Conservation (phyloP, 1,140 invertebrate species). For the Galleria mellonella region DNA sequence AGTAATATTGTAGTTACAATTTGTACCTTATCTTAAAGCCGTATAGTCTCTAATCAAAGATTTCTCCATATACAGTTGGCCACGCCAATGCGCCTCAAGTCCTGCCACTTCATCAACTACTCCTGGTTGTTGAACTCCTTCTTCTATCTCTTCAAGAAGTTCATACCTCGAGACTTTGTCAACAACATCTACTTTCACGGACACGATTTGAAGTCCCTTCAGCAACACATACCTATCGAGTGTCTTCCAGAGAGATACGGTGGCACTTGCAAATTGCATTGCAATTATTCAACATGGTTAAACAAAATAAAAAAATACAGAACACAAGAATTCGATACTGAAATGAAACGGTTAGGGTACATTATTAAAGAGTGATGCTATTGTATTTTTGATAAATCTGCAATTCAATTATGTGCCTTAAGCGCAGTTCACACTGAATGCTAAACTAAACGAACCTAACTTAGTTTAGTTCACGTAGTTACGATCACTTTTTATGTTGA, state of each 20-base stretch:
- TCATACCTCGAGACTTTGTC: slow-evolving; percentile 79
- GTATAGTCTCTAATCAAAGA: background rate
- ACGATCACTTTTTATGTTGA: too few relatives aligned
- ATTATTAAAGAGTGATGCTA: slow-evolving; percentile 42
- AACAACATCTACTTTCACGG: slow-evolving; percentile 83
- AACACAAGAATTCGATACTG: slow-evolving; percentile 46
- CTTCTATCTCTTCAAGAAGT: slow-evolving; percentile 85
- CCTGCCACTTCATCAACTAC: slow-evolving; percentile 86
- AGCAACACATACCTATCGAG: slow-evolving; percentile 77
- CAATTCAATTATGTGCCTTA: too few relatives aligned
- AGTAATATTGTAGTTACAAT: too few relatives aligned
- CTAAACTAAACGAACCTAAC: too few relatives aligned
- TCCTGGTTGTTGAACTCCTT: slow-evolving; percentile 85
- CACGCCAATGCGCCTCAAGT: slow-evolving; percentile 80
- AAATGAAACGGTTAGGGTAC: slow-evolving; percentile 56
- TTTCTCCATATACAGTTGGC: slow-evolving; percentile 73
- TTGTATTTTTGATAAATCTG: too few relatives aligned
- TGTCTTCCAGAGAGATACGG: slow-evolving; percentile 81
- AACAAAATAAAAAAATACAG: slow-evolving; percentile 57
- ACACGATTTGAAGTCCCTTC: slow-evolving; percentile 78
- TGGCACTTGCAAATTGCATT: slow-evolving; percentile 70
- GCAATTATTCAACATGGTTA: slow-evolving; percentile 28
- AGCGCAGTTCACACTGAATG: too few relatives aligned
- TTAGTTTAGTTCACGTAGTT: too few relatives aligned
- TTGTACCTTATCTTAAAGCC: background rate